These are phyloP conservation scores for Eilema griseolum DNA, from an alignment of 2,888 invertebrate species.

Conservation along the genomic window DNA sequence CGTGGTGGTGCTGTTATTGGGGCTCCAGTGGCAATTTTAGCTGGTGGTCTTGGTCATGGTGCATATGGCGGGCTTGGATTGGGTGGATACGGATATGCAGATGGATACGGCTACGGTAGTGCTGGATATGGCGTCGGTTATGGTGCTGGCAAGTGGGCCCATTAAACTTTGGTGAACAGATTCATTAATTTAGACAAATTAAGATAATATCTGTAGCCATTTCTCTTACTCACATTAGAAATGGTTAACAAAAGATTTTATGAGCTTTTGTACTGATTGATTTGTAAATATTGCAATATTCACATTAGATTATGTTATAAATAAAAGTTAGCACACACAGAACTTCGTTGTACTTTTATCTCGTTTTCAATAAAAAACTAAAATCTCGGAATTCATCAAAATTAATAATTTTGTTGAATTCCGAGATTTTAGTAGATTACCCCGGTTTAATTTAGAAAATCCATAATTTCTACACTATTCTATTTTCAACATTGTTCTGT, in stretches of 20 bases:
- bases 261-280: slow-evolving; percentile 61
- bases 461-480: not conserved
- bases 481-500: too few relatives aligned
- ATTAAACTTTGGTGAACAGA: slow-evolving; percentile 41
- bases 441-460: not conserved
- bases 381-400: slow-evolving; percentile 5
- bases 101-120: slow-evolving; percentile 2
- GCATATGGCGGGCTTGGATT: slow-evolving; percentile 44
- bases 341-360: slow-evolving; percentile 17
- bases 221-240: slow-evolving; percentile 71
- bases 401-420: too few relatives aligned
- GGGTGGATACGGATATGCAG: slow-evolving; percentile 34
- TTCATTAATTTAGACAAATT: slow-evolving; percentile 54
- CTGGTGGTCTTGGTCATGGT: slow-evolving; percentile 25
- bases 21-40: too few relatives aligned
- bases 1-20: slow-evolving; percentile 41
- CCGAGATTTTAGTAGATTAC: too few relatives aligned
- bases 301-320: slow-evolving; percentile 62
- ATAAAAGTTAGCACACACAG: slow-evolving; percentile 61
- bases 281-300: slow-evolving; percentile 63
- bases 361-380: too few relatives aligned
- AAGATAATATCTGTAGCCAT: slow-evolving; percentile 75
- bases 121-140: slow-evolving; percentile 16
- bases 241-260: slow-evolving; percentile 80
- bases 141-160: slow-evolving; percentile 31